Percentiles rank a stretch among this genome's conserved stretches.
These are phyloP conservation scores for Lagorchestes hirsutus DNA, from an alignment of 2,797 vertebrate genomes.

Conservation along the genomic window DNA sequence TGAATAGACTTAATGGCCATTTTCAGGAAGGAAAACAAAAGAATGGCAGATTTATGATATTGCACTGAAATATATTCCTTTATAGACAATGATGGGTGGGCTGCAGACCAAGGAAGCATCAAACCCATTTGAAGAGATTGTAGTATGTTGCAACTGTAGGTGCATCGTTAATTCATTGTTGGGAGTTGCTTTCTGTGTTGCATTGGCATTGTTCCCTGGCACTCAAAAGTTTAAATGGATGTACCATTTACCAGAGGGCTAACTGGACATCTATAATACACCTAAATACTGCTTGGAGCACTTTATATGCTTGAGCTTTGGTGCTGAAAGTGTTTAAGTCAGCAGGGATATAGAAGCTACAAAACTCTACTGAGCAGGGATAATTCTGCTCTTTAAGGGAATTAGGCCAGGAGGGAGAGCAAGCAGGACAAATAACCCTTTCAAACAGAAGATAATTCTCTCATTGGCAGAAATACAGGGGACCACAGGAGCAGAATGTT, in stretches of 20 bases:
- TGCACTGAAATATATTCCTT: constrained; percentile 75
- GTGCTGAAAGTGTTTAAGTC: constrained; percentile 70
- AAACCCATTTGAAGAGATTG: constrained; percentile 77
- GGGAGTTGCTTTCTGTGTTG: constrained; percentile 58
- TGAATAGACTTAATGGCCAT: constrained; percentile 68
- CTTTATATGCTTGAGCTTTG: constrained; percentile 74
- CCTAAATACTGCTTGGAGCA: constrained; percentile 72
- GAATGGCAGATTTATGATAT: constrained; percentile 77
- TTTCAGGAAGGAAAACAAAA: constrained; percentile 74
- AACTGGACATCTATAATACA: constrained; percentile 69
- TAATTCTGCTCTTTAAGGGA: neutral
- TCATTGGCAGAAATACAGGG: neutral
- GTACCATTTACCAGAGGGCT: constrained; percentile 72
- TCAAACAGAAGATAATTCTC: neutral
- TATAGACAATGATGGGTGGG: constrained; percentile 73
- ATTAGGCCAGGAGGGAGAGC: neutral
- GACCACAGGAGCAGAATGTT: neutral
- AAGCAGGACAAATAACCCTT: neutral
- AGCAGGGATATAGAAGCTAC: constrained; percentile 63
- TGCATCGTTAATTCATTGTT: constrained; percentile 72
- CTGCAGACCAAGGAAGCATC: constrained; percentile 73
- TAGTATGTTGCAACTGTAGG: constrained; percentile 57
- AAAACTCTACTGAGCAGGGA: constrained; percentile 58
- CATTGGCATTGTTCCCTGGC: constrained; percentile 73
- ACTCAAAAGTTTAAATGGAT: constrained; percentile 69